Evolutionary conservation across 1,140 invertebrate species (phyloP).

Genomic region (Philopotamus ludificatus): DNA sequence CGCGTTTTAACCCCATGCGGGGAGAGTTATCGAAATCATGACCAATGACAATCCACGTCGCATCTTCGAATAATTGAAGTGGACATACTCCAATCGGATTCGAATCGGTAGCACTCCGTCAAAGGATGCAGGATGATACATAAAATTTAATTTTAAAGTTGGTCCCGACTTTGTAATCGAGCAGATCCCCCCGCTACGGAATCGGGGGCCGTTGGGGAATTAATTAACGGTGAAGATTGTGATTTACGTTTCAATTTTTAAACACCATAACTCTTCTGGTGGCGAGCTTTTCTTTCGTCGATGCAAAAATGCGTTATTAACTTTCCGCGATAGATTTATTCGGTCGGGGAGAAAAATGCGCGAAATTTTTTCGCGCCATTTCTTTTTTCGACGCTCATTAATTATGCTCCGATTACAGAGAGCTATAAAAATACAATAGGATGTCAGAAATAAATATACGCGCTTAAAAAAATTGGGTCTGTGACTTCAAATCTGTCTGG

Average conservation of each 20-base stretch:
- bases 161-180: neutral
- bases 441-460: no score
- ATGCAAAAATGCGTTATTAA: constrained; percentile 24
- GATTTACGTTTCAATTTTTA: constrained; percentile 43
- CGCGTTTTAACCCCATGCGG: neutral
- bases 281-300: constrained; percentile 25
- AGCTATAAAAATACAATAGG: no score
- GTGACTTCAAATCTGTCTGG: no score
- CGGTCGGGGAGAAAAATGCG: neutral
- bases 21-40: constrained; percentile 21
- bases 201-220: constrained; percentile 37
- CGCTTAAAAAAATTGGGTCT: no score
- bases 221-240: constrained; percentile 40
- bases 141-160: neutral
- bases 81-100: constrained; percentile 13
- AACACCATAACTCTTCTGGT: constrained; percentile 37
- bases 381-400: no score
- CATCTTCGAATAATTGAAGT: constrained; percentile 10
- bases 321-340: neutral
- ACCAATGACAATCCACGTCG: constrained; percentile 10
- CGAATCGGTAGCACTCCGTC: constrained; percentile 15
- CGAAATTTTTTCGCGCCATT: no score
- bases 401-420: no score
- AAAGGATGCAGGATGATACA: constrained; percentile 1
- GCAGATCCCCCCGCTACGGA: neutral